Evolutionary conservation across 2,888 invertebrate genomes (phyloP).

Genomic region (Limnephilus lunatus): DNA sequence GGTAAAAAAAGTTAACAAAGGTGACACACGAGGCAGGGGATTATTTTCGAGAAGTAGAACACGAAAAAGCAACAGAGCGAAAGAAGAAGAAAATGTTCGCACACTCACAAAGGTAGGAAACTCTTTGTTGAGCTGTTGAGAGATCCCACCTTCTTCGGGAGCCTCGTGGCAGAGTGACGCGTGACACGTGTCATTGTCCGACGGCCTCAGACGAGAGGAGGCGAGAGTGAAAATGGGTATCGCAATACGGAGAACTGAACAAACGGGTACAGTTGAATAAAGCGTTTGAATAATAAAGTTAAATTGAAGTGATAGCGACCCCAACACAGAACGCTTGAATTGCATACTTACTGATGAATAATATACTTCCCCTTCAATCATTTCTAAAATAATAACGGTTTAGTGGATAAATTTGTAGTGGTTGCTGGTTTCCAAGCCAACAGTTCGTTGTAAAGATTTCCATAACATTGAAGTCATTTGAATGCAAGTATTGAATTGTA

Average conservation of each 20-base stretch:
- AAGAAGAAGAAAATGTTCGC: not conserved
- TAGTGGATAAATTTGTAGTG: not conserved
- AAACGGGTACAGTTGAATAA: not conserved
- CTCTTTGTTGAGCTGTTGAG: not conserved
- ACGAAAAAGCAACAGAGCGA: not conserved
- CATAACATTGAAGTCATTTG: not conserved
- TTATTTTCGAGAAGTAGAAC: slow-evolving; percentile 2
- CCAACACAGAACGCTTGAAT: not conserved
- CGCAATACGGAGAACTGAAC: not conserved
- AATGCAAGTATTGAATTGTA: not conserved
- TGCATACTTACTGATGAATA: not conserved
- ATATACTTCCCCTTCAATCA: not conserved
- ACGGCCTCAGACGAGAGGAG: not conserved
- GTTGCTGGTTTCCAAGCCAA: not conserved
- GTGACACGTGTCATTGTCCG: slow-evolving; percentile 21
- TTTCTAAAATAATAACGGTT: not conserved
- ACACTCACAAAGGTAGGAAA: not conserved
- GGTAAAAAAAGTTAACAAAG: not conserved
- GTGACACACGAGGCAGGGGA: not conserved
- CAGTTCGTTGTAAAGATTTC: not conserved
- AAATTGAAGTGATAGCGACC: not conserved
- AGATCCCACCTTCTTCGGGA: not conserved
- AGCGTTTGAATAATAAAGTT: not conserved
- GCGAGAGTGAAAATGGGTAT: not conserved
- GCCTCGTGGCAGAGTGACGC: not conserved